These are phyloP conservation scores for Porites divaricata DNA, from an alignment of 92 coral and sea anemone genomes.

Conservation along the genomic window DNA sequence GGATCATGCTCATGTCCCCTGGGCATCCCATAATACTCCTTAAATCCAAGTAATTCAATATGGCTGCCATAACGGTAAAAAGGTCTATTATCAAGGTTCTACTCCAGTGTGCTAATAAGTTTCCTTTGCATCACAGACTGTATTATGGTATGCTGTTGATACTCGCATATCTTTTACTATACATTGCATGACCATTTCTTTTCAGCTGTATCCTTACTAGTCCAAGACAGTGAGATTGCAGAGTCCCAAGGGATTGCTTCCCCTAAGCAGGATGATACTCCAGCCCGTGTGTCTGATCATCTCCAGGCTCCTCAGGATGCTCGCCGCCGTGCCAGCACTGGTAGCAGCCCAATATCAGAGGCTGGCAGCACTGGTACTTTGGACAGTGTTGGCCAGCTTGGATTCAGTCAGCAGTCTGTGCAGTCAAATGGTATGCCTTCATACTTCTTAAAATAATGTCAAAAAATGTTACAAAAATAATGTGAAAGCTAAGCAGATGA, in stretches of 20 bases:
- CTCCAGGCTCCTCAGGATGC: conserved; percentile 30
- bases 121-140: too few species aligned
- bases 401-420: conserved; percentile 47
- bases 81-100: too few species aligned
- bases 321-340: conserved; percentile 78
- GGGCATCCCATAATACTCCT: too few species aligned
- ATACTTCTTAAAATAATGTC: not conserved
- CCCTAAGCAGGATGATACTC: conserved; percentile 33
- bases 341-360: conserved; percentile 72
- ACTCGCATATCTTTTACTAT: not conserved
- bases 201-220: conserved; percentile 76
- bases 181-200: not conserved
- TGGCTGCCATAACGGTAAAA: too few species aligned
- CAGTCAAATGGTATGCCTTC: conserved; percentile 72
- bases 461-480: too few species aligned
- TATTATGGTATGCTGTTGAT: not conserved
- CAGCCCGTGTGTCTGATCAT: conserved; percentile 17
- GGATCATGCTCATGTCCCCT: too few species aligned
- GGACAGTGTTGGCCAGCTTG: conserved; percentile 43
- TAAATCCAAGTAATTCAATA: too few species aligned
- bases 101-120: too few species aligned
- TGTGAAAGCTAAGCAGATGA: too few species aligned
- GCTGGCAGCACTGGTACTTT: conserved; percentile 56
- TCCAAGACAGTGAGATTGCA: conserved; percentile 92
- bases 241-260: conserved; percentile 67